phyloP scores from a whole-genome alignment of 2,888 invertebrate species.

The Gisinianus flammeolus region DNA sequence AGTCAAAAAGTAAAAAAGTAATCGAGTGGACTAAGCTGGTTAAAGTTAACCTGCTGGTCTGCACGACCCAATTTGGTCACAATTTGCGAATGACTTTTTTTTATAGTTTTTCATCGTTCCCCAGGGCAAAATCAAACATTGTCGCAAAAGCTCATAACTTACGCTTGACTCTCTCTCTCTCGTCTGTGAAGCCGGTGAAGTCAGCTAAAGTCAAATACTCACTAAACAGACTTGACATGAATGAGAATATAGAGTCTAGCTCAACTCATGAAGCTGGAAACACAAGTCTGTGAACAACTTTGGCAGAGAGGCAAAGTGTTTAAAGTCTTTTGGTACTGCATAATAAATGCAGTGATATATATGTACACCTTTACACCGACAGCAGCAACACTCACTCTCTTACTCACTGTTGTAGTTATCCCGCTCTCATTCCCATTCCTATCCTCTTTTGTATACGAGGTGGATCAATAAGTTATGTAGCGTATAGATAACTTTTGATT shows the following conservation, averaged over 20 bases:
- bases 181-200: conserved; percentile 1
- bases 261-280: conserved; percentile 38
- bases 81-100: conserved; percentile 38
- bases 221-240: conserved; percentile 45
- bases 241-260: conserved; percentile 48
- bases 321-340: conserved; percentile 12
- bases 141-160: conserved; percentile 36
- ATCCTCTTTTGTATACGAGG: too few relatives aligned
- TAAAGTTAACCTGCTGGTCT: conserved; percentile 1
- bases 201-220: conserved; percentile 16
- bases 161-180: too few relatives aligned
- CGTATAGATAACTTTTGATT: too few relatives aligned
- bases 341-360: conserved; percentile 17
- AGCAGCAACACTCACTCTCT: neutral
- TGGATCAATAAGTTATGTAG: too few relatives aligned
- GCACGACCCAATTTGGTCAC: conserved; percentile 31
- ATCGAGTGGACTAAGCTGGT: conserved; percentile 13
- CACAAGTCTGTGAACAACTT: conserved; percentile 6
- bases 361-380: neutral
- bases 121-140: conserved; percentile 38
- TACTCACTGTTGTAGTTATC: neutral
- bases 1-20: neutral
- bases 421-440: neutral
- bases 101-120: neutral
- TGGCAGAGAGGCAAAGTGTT: conserved; percentile 10